Conservation (phyloP, 2,113 vertebrate genomes). For the Myotis lucifugus region DNA sequence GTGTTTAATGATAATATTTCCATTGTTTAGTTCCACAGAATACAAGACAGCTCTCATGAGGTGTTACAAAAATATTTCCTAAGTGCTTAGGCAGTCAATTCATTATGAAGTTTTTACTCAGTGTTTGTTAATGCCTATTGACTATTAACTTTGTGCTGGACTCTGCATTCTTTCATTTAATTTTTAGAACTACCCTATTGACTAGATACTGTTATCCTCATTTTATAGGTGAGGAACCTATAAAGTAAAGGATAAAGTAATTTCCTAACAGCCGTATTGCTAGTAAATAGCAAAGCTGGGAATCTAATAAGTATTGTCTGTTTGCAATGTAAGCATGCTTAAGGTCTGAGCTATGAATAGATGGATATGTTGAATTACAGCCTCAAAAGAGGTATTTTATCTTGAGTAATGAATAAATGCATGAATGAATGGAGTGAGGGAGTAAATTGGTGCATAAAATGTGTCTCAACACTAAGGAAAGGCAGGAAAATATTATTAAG, state of each 20-base stretch:
- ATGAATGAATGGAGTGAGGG: not conserved
- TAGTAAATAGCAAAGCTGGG: not conserved
- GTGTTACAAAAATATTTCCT: not conserved
- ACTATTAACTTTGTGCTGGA: not conserved
- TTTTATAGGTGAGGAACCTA: not conserved
- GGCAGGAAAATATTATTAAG: not conserved
- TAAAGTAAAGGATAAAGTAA: not conserved
- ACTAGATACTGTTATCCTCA: not conserved
- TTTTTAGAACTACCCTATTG: not conserved
- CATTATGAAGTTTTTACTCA: not conserved
- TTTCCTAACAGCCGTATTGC: not conserved
- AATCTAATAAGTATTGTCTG: not conserved
- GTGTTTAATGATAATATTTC: not conserved
- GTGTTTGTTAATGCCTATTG: not conserved
- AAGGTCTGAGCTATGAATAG: not conserved
- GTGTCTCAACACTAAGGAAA: not conserved
- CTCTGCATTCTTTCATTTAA: not conserved
- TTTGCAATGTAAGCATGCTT: not conserved
- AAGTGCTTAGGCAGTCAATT: not conserved
- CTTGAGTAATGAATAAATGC: conserved; percentile 31
- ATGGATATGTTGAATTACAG: not conserved
- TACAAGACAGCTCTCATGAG: not conserved
- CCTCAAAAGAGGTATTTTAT: not conserved
- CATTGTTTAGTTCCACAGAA: not conserved
- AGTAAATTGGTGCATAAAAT: conserved; percentile 10